These are phyloP conservation scores for Spinus olivaceus DNA, from an alignment of 2,797 vertebrate genomes.

Conservation along the genomic window DNA sequence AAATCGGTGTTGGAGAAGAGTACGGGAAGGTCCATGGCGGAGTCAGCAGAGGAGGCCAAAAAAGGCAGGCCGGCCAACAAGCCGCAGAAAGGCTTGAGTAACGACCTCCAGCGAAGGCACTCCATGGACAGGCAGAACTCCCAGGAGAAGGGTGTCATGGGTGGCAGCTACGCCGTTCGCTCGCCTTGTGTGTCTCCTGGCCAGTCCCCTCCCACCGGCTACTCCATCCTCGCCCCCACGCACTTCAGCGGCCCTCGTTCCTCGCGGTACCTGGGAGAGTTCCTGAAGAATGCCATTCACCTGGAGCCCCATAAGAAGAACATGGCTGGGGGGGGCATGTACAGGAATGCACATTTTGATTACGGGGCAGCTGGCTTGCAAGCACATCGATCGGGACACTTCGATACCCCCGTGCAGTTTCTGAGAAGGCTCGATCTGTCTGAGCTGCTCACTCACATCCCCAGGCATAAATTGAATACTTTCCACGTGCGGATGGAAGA, in stretches of 20 bases:
- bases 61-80: constrained; percentile 85
- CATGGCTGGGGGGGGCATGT: constrained; percentile 78
- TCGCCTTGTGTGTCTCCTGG: constrained; percentile 91
- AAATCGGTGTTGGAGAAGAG: constrained; percentile 83
- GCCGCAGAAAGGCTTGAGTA: constrained; percentile 83
- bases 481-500: constrained; percentile 99
- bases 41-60: constrained; percentile 85
- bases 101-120: constrained; percentile 88
- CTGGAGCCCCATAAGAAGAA: constrained; percentile 90
- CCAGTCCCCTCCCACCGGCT: constrained; percentile 88
- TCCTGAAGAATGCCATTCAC: constrained; percentile 93
- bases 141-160: constrained; percentile 80
- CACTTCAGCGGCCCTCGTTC: constrained; percentile 83
- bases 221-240: constrained; percentile 86
- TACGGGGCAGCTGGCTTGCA: constrained; percentile 70
- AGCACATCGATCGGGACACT: constrained; percentile 80
- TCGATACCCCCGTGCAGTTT: constrained; percentile 89
- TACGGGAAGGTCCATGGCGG: constrained; percentile 74
- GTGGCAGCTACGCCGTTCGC: constrained; percentile 71
- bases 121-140: constrained; percentile 94
- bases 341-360: constrained; percentile 78
- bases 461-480: constrained; percentile 96
- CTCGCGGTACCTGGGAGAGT: constrained; percentile 93
- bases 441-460: constrained; percentile 93
- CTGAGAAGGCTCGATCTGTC: constrained; percentile 95